Conservation (phyloP, 2,797 vertebrate species). For the Lepidocolaptes lacrymiger region DNA sequence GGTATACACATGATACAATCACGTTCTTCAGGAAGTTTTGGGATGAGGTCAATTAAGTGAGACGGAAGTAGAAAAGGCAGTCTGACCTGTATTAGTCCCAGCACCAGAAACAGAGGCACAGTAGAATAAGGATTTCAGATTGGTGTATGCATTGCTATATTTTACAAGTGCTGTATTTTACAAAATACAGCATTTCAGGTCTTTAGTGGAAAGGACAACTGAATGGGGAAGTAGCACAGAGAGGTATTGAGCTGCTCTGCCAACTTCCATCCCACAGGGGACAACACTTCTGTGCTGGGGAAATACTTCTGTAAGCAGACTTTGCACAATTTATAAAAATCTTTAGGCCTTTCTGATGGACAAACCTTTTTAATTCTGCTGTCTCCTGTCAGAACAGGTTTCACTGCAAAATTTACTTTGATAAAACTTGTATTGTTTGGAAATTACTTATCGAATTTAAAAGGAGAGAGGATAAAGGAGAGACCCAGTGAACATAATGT, state of each 20-base stretch:
- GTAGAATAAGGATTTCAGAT: neutral
- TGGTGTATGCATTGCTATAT: neutral
- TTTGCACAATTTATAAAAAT: neutral
- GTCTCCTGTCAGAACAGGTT: neutral
- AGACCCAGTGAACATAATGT: neutral
- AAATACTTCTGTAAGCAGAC: neutral
- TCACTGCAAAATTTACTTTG: neutral
- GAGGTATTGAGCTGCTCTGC: neutral
- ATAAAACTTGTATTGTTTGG: neutral
- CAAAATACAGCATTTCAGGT: neutral
- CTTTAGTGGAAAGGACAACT: neutral
- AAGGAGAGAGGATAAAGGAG: neutral
- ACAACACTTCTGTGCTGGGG: neutral
- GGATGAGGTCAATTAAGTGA: neutral
- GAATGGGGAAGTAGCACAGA: fast-evolving
- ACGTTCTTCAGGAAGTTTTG: neutral
- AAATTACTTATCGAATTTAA: neutral
- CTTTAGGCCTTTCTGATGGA: neutral
- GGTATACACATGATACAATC: neutral
- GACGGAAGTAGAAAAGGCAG: neutral
- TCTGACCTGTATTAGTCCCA: neutral
- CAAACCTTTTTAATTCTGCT: neutral
- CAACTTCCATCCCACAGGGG: fast-evolving
- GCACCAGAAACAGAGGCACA: neutral
- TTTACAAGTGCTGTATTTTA: no score